Conservation (phyloP, 2,113 vertebrate species). For the Mungos mungo region DNA sequence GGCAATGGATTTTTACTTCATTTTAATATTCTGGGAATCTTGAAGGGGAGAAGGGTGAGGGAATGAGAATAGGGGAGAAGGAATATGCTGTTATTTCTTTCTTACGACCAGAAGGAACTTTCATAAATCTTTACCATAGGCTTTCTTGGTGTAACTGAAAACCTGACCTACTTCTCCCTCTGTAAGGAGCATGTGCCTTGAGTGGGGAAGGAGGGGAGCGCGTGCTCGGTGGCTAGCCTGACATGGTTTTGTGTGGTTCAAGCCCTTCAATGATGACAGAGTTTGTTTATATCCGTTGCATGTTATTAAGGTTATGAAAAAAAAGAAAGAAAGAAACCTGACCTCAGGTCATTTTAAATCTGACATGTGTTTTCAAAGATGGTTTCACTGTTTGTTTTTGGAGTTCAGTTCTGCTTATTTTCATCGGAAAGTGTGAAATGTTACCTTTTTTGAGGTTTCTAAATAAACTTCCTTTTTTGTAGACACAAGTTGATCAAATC, state of each 20-base stretch:
- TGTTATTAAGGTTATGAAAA: constrained; percentile 39
- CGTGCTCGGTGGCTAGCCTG: neutral
- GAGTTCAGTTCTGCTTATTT: constrained; percentile 50
- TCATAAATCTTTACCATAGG: neutral
- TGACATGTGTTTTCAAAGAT: constrained; percentile 56
- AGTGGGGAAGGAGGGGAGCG: neutral
- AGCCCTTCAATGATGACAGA: neutral
- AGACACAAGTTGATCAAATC: constrained; percentile 36
- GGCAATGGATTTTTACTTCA: constrained; percentile 2
- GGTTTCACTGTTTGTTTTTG: constrained; percentile 73
- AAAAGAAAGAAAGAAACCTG: constrained; percentile 7
- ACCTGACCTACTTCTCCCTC: constrained; percentile 56
- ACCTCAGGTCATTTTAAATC: neutral
- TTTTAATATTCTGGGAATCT: constrained; percentile 1
- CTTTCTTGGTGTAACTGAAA: constrained; percentile 23
- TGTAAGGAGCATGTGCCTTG: neutral
- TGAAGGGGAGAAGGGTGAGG: neutral
- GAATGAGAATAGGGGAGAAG: neutral
- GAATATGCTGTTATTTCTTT: neutral
- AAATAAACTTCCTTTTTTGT: constrained; percentile 67
- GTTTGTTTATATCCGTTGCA: constrained; percentile 42
- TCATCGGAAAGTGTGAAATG: constrained; percentile 74
- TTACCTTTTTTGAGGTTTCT: constrained; percentile 63
- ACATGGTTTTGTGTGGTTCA: neutral
- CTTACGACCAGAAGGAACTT: neutral